A percentile compares a stretch with the other conserved stretches of the same genome.
phyloP scores from a whole-genome alignment of 1,140 invertebrate genomes.

The Lordiphosa collinella region DNA sequence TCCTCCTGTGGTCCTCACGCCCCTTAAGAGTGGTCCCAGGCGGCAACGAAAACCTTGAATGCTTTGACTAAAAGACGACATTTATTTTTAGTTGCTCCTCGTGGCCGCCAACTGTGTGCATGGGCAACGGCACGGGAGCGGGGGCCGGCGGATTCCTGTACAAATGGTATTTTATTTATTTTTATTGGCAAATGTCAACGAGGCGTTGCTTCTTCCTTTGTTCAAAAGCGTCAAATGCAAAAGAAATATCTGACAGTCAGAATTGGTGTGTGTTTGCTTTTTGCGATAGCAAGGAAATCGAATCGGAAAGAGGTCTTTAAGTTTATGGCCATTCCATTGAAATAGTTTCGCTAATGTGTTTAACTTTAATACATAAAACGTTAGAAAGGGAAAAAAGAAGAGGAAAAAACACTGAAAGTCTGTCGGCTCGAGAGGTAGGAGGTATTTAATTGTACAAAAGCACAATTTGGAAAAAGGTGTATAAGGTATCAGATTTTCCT shows the following conservation, averaged over 20 bases:
- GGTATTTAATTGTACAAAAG: too few relatives aligned
- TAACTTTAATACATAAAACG: slow-evolving; percentile 12
- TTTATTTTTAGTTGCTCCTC: slow-evolving; percentile 62
- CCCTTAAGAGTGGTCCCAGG: slow-evolving; percentile 52
- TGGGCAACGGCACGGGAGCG: not conserved
- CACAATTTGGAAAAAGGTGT: too few relatives aligned
- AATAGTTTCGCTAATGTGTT: slow-evolving; percentile 53
- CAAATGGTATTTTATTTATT: slow-evolving; percentile 74
- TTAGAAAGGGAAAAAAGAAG: slow-evolving; percentile 1
- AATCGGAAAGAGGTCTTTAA: slow-evolving; percentile 21
- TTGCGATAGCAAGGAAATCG: slow-evolving; percentile 29
- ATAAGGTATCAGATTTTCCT: too few relatives aligned
- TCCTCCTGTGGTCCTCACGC: slow-evolving; percentile 5
- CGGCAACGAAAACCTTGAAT: slow-evolving; percentile 30
- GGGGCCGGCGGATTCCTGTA: slow-evolving; percentile 29
- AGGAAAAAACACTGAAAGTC: too few relatives aligned
- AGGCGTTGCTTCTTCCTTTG: slow-evolving; percentile 55
- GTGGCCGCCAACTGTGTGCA: slow-evolving; percentile 23
- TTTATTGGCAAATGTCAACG: slow-evolving; percentile 76
- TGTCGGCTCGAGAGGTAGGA: too few relatives aligned
- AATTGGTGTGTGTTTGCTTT: slow-evolving; percentile 1
- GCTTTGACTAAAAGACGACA: slow-evolving; percentile 57
- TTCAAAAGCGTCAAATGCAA: slow-evolving; percentile 22
- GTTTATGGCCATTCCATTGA: slow-evolving; percentile 24
- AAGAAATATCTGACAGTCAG: slow-evolving; percentile 16